phyloP scores from a whole-genome alignment of 2,113 vertebrate species.

The Corynorhinus townsendii region DNA sequence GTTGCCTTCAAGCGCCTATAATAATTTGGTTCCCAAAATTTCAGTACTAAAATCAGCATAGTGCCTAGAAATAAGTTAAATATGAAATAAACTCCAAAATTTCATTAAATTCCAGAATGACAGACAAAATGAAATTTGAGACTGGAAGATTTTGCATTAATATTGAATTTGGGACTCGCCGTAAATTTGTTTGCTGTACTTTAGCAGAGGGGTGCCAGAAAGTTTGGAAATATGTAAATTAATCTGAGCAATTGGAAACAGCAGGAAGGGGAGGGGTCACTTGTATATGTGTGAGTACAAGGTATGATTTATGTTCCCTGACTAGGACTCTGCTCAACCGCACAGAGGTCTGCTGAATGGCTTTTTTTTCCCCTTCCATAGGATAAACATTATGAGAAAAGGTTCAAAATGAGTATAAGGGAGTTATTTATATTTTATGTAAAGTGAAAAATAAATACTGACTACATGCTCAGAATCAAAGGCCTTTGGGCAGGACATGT shows the following conservation, averaged over 20 bases:
- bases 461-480: background rate
- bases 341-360: background rate
- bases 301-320: slow-evolving; percentile 25
- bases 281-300: slow-evolving; percentile 16
- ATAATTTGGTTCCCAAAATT: slow-evolving; percentile 20
- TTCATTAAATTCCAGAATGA: slow-evolving; percentile 49
- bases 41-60: slow-evolving; percentile 43
- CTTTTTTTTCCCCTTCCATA: background rate
- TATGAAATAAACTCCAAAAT: slow-evolving; percentile 31
- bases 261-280: slow-evolving; percentile 47
- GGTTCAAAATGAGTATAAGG: background rate
- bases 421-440: slow-evolving; percentile 31
- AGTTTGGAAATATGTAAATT: slow-evolving; percentile 53
- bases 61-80: slow-evolving; percentile 53
- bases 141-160: slow-evolving; percentile 54
- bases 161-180: slow-evolving; percentile 52
- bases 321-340: slow-evolving; percentile 12
- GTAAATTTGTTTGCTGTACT: slow-evolving; percentile 51
- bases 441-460: slow-evolving; percentile 49
- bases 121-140: slow-evolving; percentile 52
- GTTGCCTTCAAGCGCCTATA: slow-evolving; percentile 15
- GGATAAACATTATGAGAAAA: background rate
- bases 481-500: background rate
- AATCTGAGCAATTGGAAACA: slow-evolving; percentile 48
- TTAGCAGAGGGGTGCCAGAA: slow-evolving; percentile 31